Base-by-base conservation (phyloP, 2,888 invertebrate genomes). In the Chrysotoxum bicinctum region DNA sequence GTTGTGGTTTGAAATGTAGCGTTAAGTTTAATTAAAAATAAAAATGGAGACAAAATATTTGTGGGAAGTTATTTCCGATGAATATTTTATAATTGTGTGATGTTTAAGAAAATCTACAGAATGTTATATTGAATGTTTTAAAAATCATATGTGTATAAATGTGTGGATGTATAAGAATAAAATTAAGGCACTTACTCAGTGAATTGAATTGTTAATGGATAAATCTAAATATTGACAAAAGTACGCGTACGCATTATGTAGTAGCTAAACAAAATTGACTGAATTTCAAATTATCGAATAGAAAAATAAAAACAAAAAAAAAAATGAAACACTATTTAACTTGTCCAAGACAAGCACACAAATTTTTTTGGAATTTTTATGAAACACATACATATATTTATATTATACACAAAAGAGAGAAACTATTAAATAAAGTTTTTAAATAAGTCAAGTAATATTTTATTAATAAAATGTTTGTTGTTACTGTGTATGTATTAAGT, bases 331-430 rank as follows among this genome's bases (percentile, higher is more conserved):
- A 75, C 56, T 79, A 75, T 79, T 79, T 80, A 75, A 60, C 30
- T 64, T 52, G 48, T 26, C 62, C 14, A n/a, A 70, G 62, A 43
- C 60, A 52, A 80, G 60, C 7, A 80, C 66, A 75, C 45, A 62
- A 40, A 58, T 50, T 79, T 83, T 84, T 84, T 84, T 80, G 68
- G 76, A 81, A 73, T 69, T 73, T 85, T 85, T 81, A 81, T 73
- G 48, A 48, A 77, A 85, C 50, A 85, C 80, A 84, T 58, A 72
- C 43, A 52, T 73, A 50, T 54, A 69, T 54, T 35, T 66, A 64
- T 73, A 69, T 70, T 82, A 75, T 80, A 64, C 62, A 73, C 48
- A 26, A 26, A 3, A 26, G 8, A 19, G 3, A 40, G 6, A 60
- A 60, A 60, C 21, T 73, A 79, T 79, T 75, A 16, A 75, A 70